Evolutionary conservation across 2,113 vertebrate species (phyloP).

Genomic region (Pantherophis guttatus): DNA sequence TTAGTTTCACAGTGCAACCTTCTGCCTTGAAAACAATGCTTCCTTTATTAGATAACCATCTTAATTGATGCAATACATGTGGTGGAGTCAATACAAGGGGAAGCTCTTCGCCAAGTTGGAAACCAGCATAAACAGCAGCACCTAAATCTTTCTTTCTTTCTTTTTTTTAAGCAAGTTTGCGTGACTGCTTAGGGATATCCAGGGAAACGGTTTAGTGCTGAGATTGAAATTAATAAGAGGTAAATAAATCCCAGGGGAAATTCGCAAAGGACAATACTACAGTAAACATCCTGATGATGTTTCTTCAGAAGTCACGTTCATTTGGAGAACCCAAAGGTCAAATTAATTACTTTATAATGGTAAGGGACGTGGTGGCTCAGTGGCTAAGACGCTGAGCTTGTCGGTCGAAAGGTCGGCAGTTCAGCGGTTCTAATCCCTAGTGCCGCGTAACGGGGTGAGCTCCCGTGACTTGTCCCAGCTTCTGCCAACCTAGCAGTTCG

Average conservation of each 20-base stretch:
- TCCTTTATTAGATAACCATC: background rate
- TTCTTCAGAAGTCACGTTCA: background rate
- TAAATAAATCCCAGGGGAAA: background rate
- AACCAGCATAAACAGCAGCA: background rate
- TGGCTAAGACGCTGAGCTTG: too few species aligned
- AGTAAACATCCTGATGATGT: background rate
- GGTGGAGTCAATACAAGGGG: background rate
- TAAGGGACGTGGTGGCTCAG: too few species aligned
- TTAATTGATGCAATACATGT: background rate
- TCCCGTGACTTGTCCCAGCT: too few species aligned
- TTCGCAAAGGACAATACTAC: background rate
- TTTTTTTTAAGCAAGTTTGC: background rate
- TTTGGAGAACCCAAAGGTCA: too few species aligned
- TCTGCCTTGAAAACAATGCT: conserved; percentile 11
- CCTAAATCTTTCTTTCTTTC: background rate
- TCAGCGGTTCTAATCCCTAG: too few species aligned
- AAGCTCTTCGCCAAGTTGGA: background rate
- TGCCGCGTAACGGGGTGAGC: too few species aligned
- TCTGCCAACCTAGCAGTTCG: too few species aligned
- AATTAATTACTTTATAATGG: too few species aligned
- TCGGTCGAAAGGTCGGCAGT: too few species aligned
- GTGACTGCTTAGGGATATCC: background rate
- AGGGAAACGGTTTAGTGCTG: background rate
- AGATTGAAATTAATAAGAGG: background rate
- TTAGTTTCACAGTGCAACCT: background rate